A percentile compares a stretch with the other conserved stretches of the same genome.
Conservation (phyloP, 2,113 vertebrate species). For the Heterotis niloticus region DNA sequence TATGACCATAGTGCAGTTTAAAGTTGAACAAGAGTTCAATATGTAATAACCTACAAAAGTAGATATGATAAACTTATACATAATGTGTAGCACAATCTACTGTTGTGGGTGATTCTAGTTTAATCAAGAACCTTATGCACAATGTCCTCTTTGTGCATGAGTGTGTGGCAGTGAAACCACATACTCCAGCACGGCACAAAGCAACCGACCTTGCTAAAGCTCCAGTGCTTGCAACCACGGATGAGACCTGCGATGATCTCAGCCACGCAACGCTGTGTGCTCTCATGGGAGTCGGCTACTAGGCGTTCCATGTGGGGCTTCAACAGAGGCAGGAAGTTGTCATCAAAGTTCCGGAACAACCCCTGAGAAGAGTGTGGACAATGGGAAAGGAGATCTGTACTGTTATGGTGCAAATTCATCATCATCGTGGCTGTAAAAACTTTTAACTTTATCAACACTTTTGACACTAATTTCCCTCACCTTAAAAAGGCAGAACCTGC, state of each 20-base stretch:
- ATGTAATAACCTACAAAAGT: background rate
- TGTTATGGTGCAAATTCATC: background rate
- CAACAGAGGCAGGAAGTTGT: constrained; percentile 82
- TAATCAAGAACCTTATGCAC: background rate
- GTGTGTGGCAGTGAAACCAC: too few species aligned
- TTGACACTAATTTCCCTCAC: constrained; percentile 49
- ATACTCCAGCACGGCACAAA: too few species aligned
- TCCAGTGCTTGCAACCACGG: constrained; percentile 94
- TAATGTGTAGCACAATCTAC: background rate
- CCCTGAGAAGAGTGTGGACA: constrained; percentile 62
- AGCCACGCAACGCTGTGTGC: constrained; percentile 88
- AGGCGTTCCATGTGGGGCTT: constrained; percentile 85
- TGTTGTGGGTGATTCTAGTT: background rate
- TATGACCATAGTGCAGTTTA: too few species aligned
- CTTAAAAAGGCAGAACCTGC: constrained; percentile 97
- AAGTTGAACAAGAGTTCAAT: too few species aligned
- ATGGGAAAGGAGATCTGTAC: background rate
- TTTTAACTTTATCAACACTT: background rate
- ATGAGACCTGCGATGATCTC: constrained; percentile 95
- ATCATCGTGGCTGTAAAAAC: background rate
- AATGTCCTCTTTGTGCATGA: background rate
- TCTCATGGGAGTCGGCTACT: constrained; percentile 86
- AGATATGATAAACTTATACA: background rate
- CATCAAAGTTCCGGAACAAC: constrained; percentile 88
- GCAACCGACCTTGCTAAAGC: constrained; percentile 78